A percentile compares a stretch with the other conserved stretches of the same genome.
These are phyloP conservation scores for Apeira syringaria DNA, from an alignment of 2,888 invertebrate genomes.

Conservation along the genomic window DNA sequence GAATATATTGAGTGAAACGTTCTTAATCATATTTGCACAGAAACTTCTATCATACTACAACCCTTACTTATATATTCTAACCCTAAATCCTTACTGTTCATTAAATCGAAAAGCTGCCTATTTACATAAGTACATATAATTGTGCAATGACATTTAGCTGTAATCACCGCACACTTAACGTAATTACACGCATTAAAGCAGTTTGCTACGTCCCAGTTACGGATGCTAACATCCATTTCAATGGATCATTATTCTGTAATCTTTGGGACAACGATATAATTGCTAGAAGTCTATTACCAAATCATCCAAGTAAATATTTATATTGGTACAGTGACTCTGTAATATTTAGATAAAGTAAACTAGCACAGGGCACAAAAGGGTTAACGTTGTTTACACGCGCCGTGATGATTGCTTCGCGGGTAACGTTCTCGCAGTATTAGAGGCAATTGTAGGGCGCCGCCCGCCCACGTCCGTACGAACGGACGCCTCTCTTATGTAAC, in stretches of 20 bases:
- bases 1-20: no score
- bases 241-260: slow-evolving; percentile 42
- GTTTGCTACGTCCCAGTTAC: slow-evolving; percentile 39
- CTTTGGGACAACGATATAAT: slow-evolving; percentile 25
- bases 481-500: slow-evolving; percentile 53
- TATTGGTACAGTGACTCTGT: slow-evolving; percentile 5
- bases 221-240: slow-evolving; percentile 25
- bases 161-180: slow-evolving; percentile 34
- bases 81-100: no score
- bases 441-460: slow-evolving; percentile 52
- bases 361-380: slow-evolving; percentile 17
- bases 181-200: slow-evolving; percentile 37
- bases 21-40: no score
- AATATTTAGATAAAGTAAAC: slow-evolving; percentile 14
- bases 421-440: slow-evolving; percentile 29
- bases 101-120: neutral
- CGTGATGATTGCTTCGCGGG: slow-evolving; percentile 5
- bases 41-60: no score
- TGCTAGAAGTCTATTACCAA: slow-evolving; percentile 28
- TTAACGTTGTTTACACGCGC: slow-evolving; percentile 41
- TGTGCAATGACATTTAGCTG: slow-evolving; percentile 25
- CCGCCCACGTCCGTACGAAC: slow-evolving; percentile 54
- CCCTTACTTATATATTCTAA: no score
- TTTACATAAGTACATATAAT: neutral
- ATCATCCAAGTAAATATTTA: slow-evolving; percentile 14